These are phyloP conservation scores for Drosophila lacertosa DNA, from an alignment of 1,140 invertebrate species.

Conservation along the genomic window DNA sequence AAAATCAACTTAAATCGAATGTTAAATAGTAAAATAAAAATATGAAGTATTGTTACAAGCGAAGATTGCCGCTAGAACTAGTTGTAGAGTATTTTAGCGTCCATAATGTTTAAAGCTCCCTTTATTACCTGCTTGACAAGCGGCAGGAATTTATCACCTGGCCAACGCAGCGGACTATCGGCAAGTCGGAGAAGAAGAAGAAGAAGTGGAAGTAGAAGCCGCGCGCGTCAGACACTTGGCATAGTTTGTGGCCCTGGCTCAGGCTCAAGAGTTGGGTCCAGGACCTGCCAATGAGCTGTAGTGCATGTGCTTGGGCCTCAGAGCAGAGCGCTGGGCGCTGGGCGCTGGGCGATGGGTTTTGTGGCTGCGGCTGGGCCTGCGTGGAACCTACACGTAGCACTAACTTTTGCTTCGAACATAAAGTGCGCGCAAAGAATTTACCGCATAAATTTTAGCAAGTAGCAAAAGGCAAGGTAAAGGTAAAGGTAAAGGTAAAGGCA, in stretches of 20 bases:
- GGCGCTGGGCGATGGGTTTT: not conserved
- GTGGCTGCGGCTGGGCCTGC: conserved; percentile 1
- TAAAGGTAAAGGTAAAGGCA: conserved; percentile 39
- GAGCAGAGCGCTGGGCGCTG: not conserved
- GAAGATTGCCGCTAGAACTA: too few species aligned
- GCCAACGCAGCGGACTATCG: conserved; percentile 42
- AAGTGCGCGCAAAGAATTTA: conserved; percentile 82
- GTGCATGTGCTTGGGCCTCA: not conserved
- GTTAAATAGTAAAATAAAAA: too few species aligned
- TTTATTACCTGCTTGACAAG: conserved; percentile 55
- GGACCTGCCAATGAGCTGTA: conserved; percentile 12
- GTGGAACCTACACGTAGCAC: conserved; percentile 71
- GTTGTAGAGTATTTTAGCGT: conserved; percentile 31
- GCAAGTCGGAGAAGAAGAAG: conserved; percentile 26
- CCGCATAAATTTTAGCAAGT: conserved; percentile 82
- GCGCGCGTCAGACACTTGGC: conserved; percentile 72
- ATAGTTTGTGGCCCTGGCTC: conserved; percentile 65
- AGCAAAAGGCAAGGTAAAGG: conserved; percentile 67
- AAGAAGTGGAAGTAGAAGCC: too few species aligned
- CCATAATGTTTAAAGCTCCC: conserved; percentile 37
- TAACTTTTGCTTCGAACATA: conserved; percentile 82
- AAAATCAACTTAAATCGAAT: too few species aligned
- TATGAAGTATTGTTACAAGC: too few species aligned
- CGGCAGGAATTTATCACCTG: conserved; percentile 64
- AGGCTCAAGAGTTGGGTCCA: not conserved